Percentiles rank a stretch among this genome's conserved stretches.
Evolutionary conservation across 2,113 vertebrate genomes (phyloP).

Genomic region (Canis aureus): DNA sequence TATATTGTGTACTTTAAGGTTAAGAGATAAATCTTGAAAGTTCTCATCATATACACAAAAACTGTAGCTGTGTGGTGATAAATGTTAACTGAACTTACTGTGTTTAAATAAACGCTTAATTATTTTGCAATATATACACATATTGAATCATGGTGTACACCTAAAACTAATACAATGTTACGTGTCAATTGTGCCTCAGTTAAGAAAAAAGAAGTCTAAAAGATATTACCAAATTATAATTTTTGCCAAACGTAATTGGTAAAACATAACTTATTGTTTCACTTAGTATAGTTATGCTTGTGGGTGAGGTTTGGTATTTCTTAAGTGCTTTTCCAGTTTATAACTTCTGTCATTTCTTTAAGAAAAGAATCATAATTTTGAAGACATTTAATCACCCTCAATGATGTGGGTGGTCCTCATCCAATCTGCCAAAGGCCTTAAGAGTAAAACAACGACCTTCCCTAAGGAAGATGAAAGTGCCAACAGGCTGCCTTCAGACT

Average conservation of each 20-base stretch:
- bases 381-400: background rate
- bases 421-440: background rate
- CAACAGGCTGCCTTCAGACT: background rate
- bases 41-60: background rate
- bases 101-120: background rate
- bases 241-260: background rate
- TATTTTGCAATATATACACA: background rate
- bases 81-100: background rate
- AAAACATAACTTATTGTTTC: slow-evolving; percentile 1
- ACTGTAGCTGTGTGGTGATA: background rate
- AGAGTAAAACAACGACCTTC: background rate
- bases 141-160: background rate
- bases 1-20: background rate
- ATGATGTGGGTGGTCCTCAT: background rate
- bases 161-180: background rate
- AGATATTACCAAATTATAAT: background rate
- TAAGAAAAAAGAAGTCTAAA: background rate
- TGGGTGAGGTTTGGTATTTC: background rate
- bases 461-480: background rate
- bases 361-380: background rate
- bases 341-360: background rate
- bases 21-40: background rate
- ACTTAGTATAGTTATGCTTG: background rate
- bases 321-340: background rate
- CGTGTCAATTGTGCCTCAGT: background rate